Percentiles rank a stretch among this genome's conserved stretches.
These are phyloP conservation scores for Gonioctena quinquepunctata DNA, from an alignment of 1,140 invertebrate species.

Conservation along the genomic window DNA sequence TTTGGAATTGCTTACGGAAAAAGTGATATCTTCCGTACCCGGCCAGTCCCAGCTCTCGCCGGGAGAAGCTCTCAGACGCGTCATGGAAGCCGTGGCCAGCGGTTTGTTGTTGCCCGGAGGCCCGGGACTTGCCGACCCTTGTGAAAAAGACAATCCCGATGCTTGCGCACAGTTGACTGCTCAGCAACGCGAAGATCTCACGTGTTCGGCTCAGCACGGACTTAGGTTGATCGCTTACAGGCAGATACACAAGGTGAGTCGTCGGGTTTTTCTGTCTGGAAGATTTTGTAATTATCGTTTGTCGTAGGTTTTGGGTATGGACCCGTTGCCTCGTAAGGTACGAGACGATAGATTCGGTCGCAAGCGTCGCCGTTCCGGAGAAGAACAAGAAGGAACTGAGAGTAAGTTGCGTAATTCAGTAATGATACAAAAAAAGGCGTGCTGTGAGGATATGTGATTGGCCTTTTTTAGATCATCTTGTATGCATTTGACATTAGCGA, in stretches of 20 bases:
- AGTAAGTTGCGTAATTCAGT: too few relatives aligned
- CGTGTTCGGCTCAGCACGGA: slow-evolving; percentile 91
- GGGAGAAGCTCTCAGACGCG: slow-evolving; percentile 88
- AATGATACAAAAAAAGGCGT: too few relatives aligned
- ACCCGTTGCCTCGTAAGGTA: slow-evolving; percentile 58
- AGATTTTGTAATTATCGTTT: not conserved
- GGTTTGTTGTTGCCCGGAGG: slow-evolving; percentile 85
- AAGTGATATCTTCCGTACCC: slow-evolving; percentile 84
- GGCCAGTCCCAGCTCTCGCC: slow-evolving; percentile 80
- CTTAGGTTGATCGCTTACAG: slow-evolving; percentile 92
- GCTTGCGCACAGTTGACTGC: slow-evolving; percentile 79
- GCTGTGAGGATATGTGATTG: too few relatives aligned
- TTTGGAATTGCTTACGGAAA: slow-evolving; percentile 92
- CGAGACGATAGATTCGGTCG: slow-evolving; percentile 55
- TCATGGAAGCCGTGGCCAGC: slow-evolving; percentile 92
- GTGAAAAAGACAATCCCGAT: slow-evolving; percentile 95
- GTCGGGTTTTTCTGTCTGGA: not conserved
- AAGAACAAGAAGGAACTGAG: slow-evolving; percentile 57
- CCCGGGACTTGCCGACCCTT: slow-evolving; percentile 90
- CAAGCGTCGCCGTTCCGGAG: slow-evolving; percentile 59
- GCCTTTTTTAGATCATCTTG: too few relatives aligned
- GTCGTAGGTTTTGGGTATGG: slow-evolving; percentile 71
- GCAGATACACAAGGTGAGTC: slow-evolving; percentile 87
- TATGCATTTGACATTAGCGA: too few relatives aligned
- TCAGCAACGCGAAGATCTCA: slow-evolving; percentile 95